Conservation (phyloP, 2,888 invertebrate genomes). For the Cheiracanthium punctorium region DNA sequence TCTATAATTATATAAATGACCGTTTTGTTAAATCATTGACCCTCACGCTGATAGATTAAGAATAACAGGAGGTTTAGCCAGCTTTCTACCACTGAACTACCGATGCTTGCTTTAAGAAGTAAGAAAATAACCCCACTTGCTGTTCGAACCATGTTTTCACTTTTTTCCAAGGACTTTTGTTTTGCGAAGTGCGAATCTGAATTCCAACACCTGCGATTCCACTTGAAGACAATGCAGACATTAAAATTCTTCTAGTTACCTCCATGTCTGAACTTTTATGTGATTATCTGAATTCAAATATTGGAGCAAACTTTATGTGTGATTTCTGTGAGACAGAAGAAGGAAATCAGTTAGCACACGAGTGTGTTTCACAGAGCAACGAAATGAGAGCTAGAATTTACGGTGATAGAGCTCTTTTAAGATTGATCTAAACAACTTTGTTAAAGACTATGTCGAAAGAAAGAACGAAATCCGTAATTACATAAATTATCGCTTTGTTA, state of each 20-base stretch:
- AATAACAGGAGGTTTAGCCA: too few species aligned
- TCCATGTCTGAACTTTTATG: neutral
- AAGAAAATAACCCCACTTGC: too few species aligned
- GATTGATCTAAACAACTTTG: too few species aligned
- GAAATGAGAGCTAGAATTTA: too few species aligned
- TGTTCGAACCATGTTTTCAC: too few species aligned
- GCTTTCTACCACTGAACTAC: too few species aligned
- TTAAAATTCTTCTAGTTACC: neutral
- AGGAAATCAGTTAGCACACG: neutral
- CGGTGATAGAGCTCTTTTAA: neutral
- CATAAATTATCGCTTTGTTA: neutral
- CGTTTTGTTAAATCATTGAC: too few species aligned
- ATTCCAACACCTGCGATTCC: neutral
- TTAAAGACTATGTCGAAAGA: too few species aligned
- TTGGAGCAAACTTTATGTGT: neutral
- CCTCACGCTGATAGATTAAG: too few species aligned
- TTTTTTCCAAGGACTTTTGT: neutral
- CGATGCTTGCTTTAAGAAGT: too few species aligned
- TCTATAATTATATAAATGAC: neutral
- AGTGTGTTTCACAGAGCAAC: neutral
- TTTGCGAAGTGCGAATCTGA: neutral
- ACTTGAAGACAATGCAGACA: neutral
- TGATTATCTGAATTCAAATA: neutral
- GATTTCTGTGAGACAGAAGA: neutral
- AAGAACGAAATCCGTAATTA: neutral